Conservation (phyloP, 37 sponge, comb jelly and placozoan species). For the Halichondria panicea region DNA sequence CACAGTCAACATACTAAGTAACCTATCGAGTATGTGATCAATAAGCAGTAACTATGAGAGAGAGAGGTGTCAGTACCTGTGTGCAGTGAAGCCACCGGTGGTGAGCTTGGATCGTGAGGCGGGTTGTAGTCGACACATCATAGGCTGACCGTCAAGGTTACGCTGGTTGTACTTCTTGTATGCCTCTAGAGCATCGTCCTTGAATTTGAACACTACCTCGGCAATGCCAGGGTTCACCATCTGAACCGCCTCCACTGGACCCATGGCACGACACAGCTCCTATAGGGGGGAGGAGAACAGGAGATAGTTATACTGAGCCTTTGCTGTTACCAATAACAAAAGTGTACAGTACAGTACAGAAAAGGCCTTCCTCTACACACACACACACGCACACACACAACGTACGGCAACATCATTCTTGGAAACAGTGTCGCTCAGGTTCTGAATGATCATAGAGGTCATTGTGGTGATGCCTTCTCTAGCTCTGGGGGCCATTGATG, state of each 20-base stretch:
- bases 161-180: conserved; percentile 84
- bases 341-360: no score
- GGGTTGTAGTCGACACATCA: conserved; percentile 43
- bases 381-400: neutral
- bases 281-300: conserved; percentile 7
- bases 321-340: neutral
- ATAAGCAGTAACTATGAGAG: no score
- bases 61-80: conserved; percentile 4
- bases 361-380: no score
- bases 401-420: conserved; percentile 78
- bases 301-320: neutral
- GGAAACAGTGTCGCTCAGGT: conserved; percentile 83
- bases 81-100: conserved; percentile 8
- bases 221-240: conserved; percentile 74
- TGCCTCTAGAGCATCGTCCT: conserved; percentile 85
- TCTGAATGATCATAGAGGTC: conserved; percentile 73
- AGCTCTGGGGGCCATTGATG: neutral
- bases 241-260: conserved; percentile 57
- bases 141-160: conserved; percentile 81
- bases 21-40: no score
- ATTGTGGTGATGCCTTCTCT: conserved; percentile 61
- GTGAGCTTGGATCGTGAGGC: conserved; percentile 23
- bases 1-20: no score
- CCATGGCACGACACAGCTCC: conserved; percentile 81
- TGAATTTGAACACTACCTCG: conserved; percentile 79